phyloP scores from a whole-genome alignment of 2,888 invertebrate genomes.

The Meteorus cinctellus region DNA sequence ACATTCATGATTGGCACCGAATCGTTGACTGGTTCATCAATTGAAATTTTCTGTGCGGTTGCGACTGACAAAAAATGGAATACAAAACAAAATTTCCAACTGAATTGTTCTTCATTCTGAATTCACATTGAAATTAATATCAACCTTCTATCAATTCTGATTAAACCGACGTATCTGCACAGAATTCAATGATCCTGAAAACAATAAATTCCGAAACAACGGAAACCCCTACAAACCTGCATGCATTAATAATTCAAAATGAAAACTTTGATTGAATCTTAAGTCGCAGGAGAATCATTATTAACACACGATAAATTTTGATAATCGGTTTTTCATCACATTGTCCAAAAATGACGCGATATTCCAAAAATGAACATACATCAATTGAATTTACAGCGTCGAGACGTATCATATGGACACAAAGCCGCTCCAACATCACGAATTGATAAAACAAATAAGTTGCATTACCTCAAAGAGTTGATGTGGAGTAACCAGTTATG shows the following conservation, averaged over 20 bases:
- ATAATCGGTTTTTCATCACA: not conserved
- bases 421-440: not conserved
- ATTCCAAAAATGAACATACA: not conserved
- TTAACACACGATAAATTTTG: not conserved
- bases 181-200: too few relatives aligned
- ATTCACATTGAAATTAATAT: not conserved
- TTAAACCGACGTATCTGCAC: not conserved
- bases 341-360: not conserved
- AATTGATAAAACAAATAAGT: not conserved
- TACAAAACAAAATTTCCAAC: not conserved
- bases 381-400: not conserved
- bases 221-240: not conserved
- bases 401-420: not conserved
- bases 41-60: not conserved
- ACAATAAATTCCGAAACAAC: not conserved
- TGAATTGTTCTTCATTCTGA: not conserved
- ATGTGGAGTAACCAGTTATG: constrained; percentile 12
- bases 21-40: not conserved
- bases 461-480: not conserved
- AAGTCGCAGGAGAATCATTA: not conserved
- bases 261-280: not conserved
- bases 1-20: constrained; percentile 17
- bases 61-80: not conserved
- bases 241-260: not conserved
- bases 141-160: not conserved